A percentile compares a stretch with the other conserved stretches of the same genome.
phyloP scores from a whole-genome alignment of 2,797 vertebrate genomes.

The Microctenopoma steveboyesi region DNA sequence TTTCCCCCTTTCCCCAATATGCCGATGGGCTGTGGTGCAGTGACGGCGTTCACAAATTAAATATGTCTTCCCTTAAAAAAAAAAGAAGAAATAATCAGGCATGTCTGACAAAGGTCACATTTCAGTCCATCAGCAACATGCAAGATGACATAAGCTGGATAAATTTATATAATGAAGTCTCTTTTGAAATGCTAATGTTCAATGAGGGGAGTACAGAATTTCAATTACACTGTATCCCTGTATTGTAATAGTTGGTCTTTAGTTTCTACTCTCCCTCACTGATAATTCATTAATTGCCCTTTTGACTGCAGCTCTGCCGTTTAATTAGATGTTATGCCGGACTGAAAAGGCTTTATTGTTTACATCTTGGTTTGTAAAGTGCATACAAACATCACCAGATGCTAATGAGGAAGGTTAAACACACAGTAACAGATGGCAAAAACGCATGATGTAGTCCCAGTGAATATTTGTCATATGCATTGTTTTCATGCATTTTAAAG shows the following conservation, averaged over 20 bases:
- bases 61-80: not conserved
- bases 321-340: slow-evolving; percentile 58
- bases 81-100: not conserved
- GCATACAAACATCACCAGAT: slow-evolving; percentile 32
- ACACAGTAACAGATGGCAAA: not conserved
- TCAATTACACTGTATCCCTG: slow-evolving; percentile 61
- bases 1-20: not conserved
- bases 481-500: not conserved
- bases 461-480: not conserved
- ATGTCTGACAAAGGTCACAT: slow-evolving; percentile 24
- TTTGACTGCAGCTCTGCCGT: slow-evolving; percentile 55
- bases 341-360: slow-evolving; percentile 56
- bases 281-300: slow-evolving; percentile 66
- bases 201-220: slow-evolving; percentile 43
- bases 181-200: slow-evolving; percentile 59
- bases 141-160: slow-evolving; percentile 19
- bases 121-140: slow-evolving; percentile 26
- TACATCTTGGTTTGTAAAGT: slow-evolving; percentile 35
- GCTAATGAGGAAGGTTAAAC: slow-evolving; percentile 33
- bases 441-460: not conserved
- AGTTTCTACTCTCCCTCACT: slow-evolving; percentile 43
- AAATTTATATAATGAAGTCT: slow-evolving; percentile 22
- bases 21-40: not conserved
- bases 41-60: not conserved
- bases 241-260: slow-evolving; percentile 62